Evolutionary conservation across 2,113 vertebrate species (phyloP).

Genomic region (Pangasianodon hypophthalmus): DNA sequence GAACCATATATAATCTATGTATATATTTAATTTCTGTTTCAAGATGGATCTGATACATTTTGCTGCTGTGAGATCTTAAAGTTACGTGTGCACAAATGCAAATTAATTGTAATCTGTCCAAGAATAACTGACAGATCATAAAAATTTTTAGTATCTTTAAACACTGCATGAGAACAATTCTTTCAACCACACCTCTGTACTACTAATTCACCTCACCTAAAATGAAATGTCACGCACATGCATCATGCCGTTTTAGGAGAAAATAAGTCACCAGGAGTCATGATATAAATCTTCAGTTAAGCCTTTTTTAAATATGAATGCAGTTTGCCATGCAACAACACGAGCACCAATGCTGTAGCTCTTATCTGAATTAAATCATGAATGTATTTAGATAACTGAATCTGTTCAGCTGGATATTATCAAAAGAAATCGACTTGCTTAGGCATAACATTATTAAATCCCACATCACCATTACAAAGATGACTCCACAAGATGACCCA

Average conservation of each 20-base stretch:
- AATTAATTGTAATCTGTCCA: neutral
- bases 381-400: neutral
- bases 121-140: neutral
- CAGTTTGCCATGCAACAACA: neutral
- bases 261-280: neutral
- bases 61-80: neutral
- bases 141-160: neutral
- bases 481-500: too few relatives aligned
- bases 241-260: neutral
- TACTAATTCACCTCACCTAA: neutral
- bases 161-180: neutral
- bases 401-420: too few relatives aligned
- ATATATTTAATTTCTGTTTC: neutral
- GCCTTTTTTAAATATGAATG: neutral
- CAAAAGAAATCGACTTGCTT: too few relatives aligned
- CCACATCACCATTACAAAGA: too few relatives aligned
- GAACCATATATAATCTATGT: neutral
- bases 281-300: neutral
- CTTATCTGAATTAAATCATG: neutral
- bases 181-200: constrained; percentile 8
- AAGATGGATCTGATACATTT: neutral
- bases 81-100: neutral
- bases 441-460: too few relatives aligned
- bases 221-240: neutral
- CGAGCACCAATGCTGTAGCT: neutral